Evolutionary conservation across 1,140 invertebrate species (phyloP).

Genomic region (Phymastichus coffea): DNA sequence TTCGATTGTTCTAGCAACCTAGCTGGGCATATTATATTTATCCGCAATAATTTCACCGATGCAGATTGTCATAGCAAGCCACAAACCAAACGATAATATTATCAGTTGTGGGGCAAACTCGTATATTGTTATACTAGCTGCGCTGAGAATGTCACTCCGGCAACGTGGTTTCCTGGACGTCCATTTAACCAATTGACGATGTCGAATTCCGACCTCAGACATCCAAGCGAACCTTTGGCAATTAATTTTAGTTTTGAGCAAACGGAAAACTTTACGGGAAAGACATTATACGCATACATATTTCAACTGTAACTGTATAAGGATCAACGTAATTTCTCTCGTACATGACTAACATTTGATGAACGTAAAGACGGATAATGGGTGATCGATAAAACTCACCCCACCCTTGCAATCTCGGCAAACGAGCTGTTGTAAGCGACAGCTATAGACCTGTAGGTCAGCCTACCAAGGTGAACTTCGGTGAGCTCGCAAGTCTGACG

Average conservation of each 20-base stretch:
- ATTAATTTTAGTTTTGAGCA: background rate
- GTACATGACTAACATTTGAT: no score
- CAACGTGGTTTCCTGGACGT: background rate
- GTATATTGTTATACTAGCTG: background rate
- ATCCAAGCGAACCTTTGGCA: background rate
- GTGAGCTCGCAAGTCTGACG: slow-evolving; percentile 32
- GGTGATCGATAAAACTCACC: slow-evolving; percentile 13
- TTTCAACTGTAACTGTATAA: background rate
- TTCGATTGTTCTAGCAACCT: background rate
- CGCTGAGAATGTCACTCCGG: background rate
- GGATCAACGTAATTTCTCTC: no score
- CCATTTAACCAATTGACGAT: background rate
- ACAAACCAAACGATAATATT: background rate
- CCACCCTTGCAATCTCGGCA: slow-evolving; percentile 27
- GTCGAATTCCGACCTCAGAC: background rate
- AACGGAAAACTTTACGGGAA: no score
- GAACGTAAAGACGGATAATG: slow-evolving; percentile 9
- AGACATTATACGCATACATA: background rate
- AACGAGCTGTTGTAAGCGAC: slow-evolving; percentile 29
- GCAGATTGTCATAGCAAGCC: background rate
- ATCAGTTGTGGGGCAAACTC: background rate
- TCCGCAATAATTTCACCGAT: background rate
- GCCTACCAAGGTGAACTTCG: slow-evolving; percentile 23
- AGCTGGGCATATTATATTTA: background rate
- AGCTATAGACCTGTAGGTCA: slow-evolving; percentile 13